phyloP scores from a whole-genome alignment of 2,113 vertebrate species.

The Misgurnus anguillicaudatus region DNA sequence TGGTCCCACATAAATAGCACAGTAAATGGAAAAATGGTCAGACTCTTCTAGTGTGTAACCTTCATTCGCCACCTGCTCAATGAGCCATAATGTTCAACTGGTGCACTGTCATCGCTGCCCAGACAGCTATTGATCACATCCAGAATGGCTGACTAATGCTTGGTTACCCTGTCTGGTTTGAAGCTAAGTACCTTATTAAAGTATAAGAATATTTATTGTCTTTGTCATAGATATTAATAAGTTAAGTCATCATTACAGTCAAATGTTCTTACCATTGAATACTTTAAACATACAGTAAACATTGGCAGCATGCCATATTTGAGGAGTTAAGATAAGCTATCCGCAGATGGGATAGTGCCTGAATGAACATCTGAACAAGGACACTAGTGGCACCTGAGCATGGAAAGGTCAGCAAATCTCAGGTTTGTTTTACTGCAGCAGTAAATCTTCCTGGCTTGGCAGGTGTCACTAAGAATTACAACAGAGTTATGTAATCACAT shows the following conservation, averaged over 20 bases:
- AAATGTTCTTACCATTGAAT: no score
- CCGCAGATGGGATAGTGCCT: constrained; percentile 6
- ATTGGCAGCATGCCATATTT: background rate
- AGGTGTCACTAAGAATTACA: background rate
- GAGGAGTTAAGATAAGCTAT: background rate
- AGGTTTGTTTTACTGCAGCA: background rate
- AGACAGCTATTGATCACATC: constrained; percentile 45
- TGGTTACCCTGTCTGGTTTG: constrained; percentile 36
- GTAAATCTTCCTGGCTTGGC: background rate
- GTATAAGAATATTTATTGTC: background rate
- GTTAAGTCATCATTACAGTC: no score
- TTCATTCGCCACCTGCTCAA: constrained; percentile 27
- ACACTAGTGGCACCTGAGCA: background rate
- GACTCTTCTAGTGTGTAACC: constrained; percentile 4
- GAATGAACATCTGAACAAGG: constrained; percentile 21
- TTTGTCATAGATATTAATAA: background rate
- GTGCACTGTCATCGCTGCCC: constrained; percentile 30
- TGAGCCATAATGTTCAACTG: constrained; percentile 32
- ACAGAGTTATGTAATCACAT: background rate
- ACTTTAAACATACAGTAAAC: no score
- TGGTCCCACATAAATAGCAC: background rate
- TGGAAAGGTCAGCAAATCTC: background rate
- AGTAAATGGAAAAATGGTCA: background rate
- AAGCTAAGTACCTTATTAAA: background rate
- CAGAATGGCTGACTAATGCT: constrained; percentile 25